Percentiles rank a stretch among this genome's conserved stretches.
Conservation (phyloP, 2,797 vertebrate genomes). For the Centroberyx gerrardi region DNA sequence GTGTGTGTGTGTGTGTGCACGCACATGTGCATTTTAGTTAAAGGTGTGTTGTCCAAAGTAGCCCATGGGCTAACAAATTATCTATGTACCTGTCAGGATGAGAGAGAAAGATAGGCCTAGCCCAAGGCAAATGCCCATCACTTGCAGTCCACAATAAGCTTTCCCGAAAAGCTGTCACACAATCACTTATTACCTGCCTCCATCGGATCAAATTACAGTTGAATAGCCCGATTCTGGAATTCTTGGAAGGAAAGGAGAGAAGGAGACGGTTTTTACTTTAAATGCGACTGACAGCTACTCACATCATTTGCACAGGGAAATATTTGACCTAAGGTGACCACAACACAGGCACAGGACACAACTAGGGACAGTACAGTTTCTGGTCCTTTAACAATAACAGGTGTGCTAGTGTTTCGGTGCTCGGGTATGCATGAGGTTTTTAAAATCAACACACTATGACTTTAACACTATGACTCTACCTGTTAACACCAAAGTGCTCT, state of each 20-base stretch:
- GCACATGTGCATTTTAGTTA: constrained; percentile 16
- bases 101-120: constrained; percentile 65
- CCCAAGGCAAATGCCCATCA: constrained; percentile 75
- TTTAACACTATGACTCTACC: no score
- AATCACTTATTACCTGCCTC: constrained; percentile 55
- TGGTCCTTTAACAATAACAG: background rate
- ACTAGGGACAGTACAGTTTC: background rate
- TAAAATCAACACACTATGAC: no score
- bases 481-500: background rate
- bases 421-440: no score
- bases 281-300: constrained; percentile 37
- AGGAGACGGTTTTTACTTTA: constrained; percentile 48
- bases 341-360: background rate
- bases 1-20: background rate
- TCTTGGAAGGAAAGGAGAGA: constrained; percentile 50
- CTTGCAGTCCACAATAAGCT: constrained; percentile 61
- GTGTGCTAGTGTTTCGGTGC: background rate
- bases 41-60: constrained; percentile 27
- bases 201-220: constrained; percentile 65
- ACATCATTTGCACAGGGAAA: constrained; percentile 24
- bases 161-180: constrained; percentile 62
- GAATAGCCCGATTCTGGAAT: constrained; percentile 54
- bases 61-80: constrained; percentile 39
- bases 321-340: background rate
- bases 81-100: constrained; percentile 66